Percentiles rank a stretch among this genome's conserved stretches.
These are phyloP conservation scores for Pristionchus mayeri DNA, from an alignment of 2,888 invertebrate genomes.

Conservation along the genomic window DNA sequence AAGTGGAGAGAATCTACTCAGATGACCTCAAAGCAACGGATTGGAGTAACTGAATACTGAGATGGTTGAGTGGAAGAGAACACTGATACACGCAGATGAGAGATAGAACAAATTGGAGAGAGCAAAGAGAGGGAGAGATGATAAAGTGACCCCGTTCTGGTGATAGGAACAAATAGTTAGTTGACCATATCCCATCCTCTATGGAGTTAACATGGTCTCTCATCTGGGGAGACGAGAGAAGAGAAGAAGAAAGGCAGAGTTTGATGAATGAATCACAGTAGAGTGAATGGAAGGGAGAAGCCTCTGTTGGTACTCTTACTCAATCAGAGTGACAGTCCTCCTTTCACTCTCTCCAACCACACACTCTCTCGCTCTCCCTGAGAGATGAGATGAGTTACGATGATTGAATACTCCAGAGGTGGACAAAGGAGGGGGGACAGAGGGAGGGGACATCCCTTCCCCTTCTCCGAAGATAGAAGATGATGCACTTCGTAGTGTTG, in stretches of 20 bases:
- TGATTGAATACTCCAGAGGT: constrained; percentile 17
- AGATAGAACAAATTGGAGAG: neutral
- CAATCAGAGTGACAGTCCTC: neutral
- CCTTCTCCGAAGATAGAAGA: constrained; percentile 10
- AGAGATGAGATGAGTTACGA: neutral
- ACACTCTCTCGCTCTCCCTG: neutral
- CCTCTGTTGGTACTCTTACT: constrained; percentile 34
- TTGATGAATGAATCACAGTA: constrained; percentile 1
- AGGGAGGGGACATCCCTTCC: neutral
- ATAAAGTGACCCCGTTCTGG: constrained; percentile 23
- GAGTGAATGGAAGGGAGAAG: constrained; percentile 34
- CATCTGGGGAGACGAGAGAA: neutral
- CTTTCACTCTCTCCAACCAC: neutral
- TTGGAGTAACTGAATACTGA: constrained; percentile 3
- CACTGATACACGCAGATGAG: neutral
- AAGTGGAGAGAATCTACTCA: too few relatives aligned
- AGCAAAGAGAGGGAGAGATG: neutral
- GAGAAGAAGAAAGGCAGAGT: neutral
- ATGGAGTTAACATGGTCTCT: neutral
- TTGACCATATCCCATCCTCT: neutral
- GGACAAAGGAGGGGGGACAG: constrained; percentile 1
- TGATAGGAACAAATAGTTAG: constrained; percentile 10
- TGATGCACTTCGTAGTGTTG: constrained; percentile 24
- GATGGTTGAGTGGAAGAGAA: constrained; percentile 22
- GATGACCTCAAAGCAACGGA: constrained; percentile 1